These are phyloP conservation scores for Otus sunia DNA, from an alignment of 2,113 vertebrate genomes.

Conservation along the genomic window DNA sequence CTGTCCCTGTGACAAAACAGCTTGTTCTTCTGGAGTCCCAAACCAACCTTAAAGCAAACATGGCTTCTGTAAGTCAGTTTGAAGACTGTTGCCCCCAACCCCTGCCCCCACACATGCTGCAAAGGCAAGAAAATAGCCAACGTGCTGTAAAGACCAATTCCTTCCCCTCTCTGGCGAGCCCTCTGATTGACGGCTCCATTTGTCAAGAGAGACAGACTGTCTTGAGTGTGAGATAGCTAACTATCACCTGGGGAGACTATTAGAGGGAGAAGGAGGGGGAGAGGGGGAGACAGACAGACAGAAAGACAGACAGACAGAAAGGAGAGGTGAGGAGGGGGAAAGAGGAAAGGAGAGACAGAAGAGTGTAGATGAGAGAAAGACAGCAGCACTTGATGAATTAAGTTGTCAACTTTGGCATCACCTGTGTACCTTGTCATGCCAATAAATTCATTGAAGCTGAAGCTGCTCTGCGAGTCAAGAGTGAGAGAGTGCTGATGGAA, in stretches of 20 bases:
- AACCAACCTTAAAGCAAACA: not conserved
- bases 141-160: not conserved
- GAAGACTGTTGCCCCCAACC: not conserved
- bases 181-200: slow-evolving; percentile 2
- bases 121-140: slow-evolving; percentile 15
- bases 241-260: slow-evolving; percentile 45
- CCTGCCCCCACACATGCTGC: not conserved
- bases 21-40: not conserved
- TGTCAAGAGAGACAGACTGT: slow-evolving; percentile 28
- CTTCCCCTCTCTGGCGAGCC: not conserved
- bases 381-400: slow-evolving; percentile 28
- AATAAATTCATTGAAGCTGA: slow-evolving; percentile 50
- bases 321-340: not conserved
- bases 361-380: not conserved
- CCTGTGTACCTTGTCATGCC: slow-evolving; percentile 44
- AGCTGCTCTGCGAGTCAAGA: not conserved
- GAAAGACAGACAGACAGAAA: not conserved
- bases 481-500: slow-evolving; percentile 27
- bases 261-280: not conserved
- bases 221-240: slow-evolving; percentile 45
- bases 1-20: not conserved
- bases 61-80: not conserved
- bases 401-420: slow-evolving; percentile 54
- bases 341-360: not conserved
- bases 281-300: not conserved